Conservation (phyloP, 2,797 vertebrate species). For the Lutjanus argentimaculatus region DNA sequence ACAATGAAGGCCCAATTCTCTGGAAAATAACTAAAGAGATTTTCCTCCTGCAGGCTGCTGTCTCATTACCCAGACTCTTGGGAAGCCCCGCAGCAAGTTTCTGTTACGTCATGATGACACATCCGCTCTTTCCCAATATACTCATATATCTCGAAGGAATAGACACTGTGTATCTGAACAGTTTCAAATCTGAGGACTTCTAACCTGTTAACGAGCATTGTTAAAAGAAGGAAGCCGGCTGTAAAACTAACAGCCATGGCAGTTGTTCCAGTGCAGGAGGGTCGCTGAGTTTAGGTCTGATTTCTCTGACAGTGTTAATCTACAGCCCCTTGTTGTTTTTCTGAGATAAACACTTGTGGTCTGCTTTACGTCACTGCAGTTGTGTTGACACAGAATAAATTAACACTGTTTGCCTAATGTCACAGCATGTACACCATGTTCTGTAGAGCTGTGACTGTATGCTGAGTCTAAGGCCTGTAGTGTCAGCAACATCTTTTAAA, state of each 20-base stretch:
- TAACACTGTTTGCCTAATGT: slow-evolving; percentile 14
- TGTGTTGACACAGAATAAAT: slow-evolving; percentile 27
- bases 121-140: neutral
- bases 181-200: neutral
- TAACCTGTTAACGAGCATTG: neutral
- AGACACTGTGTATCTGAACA: neutral
- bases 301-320: neutral
- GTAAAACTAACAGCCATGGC: neutral
- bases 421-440: slow-evolving; percentile 3
- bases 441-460: neutral
- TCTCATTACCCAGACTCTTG: neutral
- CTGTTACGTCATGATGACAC: slow-evolving; percentile 32
- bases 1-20: neutral
- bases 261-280: neutral
- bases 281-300: neutral
- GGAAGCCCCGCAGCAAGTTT: slow-evolving; percentile 42
- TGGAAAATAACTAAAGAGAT: slow-evolving; percentile 2
- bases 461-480: neutral
- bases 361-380: slow-evolving; percentile 3
- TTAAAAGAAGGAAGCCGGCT: neutral
- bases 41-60: neutral
- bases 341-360: slow-evolving; percentile 18
- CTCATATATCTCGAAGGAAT: neutral
- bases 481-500: too few species aligned
- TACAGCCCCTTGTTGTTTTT: slow-evolving; percentile 13